Conservation (phyloP, 2,113 vertebrate genomes). For the Anoura caudifer region DNA sequence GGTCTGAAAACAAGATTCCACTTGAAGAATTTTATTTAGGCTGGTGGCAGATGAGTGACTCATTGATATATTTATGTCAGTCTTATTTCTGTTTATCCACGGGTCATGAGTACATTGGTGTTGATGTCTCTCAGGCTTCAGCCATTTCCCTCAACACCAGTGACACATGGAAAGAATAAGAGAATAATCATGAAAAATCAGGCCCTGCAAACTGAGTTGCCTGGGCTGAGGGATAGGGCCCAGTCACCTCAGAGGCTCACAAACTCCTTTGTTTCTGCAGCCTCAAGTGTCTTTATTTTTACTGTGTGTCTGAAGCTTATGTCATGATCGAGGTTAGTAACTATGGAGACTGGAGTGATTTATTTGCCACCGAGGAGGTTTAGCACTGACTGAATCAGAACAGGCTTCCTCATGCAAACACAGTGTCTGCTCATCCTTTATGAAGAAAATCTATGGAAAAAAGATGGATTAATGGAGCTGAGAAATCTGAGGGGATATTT, state of each 20-base stretch:
- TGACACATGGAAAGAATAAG: neutral
- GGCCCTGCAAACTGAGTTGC: neutral
- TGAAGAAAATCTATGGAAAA: neutral
- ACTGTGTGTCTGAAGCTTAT: slow-evolving; percentile 24
- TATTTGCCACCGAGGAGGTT: slow-evolving; percentile 52
- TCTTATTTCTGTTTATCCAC: slow-evolving; percentile 42
- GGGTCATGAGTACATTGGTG: neutral
- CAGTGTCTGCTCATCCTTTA: neutral
- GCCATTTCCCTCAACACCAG: neutral
- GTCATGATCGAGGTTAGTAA: slow-evolving; percentile 44
- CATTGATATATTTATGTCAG: slow-evolving; percentile 45
- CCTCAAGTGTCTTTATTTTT: slow-evolving; percentile 46
- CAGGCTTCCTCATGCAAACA: slow-evolving; percentile 31
- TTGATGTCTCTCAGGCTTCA: neutral
- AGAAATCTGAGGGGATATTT: neutral
- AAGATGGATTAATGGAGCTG: neutral
- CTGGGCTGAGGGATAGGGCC: neutral
- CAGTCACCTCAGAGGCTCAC: neutral
- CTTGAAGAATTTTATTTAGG: slow-evolving; percentile 28
- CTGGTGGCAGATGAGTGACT: slow-evolving; percentile 44
- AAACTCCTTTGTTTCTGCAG: neutral
- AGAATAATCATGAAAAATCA: slow-evolving; percentile 22
- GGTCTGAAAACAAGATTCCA: slow-evolving; percentile 34
- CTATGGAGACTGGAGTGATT: slow-evolving; percentile 67
- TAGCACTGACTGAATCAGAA: slow-evolving; percentile 48